Evolutionary conservation across 64 coral and sea anemone species (phyloP), one percentile per base, ranked within the genome.

Genomic region (Pocillopora verrucosa): DNA sequence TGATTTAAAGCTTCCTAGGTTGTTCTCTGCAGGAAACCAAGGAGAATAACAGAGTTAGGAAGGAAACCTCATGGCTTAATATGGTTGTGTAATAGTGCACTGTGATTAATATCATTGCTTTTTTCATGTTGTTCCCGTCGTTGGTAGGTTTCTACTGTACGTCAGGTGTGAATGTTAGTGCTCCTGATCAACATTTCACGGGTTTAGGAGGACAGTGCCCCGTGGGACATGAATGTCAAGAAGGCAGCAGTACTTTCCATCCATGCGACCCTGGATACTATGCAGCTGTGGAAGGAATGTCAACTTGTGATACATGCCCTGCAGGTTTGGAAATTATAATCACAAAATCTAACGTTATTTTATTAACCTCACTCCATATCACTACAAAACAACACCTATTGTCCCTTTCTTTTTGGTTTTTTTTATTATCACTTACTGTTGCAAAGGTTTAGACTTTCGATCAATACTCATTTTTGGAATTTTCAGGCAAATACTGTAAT

Each of bases 91-190:
- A 58, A 58, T 35, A 5, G 34, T 4, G n/a, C 9, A 19, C 13
- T 72, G 30, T 37, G 62, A 58, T 57, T 73, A 24, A 30, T 2
- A 1, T 74, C 59, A 13, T 13, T 24, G 25, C 22, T 36, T 73
- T 9, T 38, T 56, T 11, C 19, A 56, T 45, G 16, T 16, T 74
- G 9, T 78, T 67, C 5, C 25, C 12, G 24, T 74, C 70, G 11
- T 22, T 72, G 67, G 11, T 14, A 98, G 96, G 96, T 77, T 98
- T 90, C 79, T 98, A 92, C 72, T 98, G 96, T 88, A 98, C 87
- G 60, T 90, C 88, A 58, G 96, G 96, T 57, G 93, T 95, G 26
- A 93, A 98, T n/a, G 86, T 95, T 0, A 90, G 87, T 83, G 79
- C 80, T 13, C 96, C 96, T 16, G 89, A 84, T 58, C 65, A 80